Percentiles rank a stretch among this genome's conserved stretches.
These are phyloP conservation scores for Listronotus bonariensis DNA, from an alignment of 1,140 invertebrate genomes.

Conservation along the genomic window DNA sequence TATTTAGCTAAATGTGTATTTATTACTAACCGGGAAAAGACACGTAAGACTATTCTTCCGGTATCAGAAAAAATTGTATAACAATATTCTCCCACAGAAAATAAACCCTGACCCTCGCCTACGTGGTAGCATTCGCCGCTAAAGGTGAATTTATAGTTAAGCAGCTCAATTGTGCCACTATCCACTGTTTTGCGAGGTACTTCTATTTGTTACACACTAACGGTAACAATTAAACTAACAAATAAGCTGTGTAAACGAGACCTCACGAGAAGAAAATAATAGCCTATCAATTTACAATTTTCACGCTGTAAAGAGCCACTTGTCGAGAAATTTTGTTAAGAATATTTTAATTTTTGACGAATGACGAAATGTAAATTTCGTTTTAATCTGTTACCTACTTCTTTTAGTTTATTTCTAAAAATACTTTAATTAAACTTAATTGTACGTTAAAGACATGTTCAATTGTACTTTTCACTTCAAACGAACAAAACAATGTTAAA, in stretches of 20 bases:
- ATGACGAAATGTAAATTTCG: not conserved
- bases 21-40: too few relatives aligned
- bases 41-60: too few relatives aligned
- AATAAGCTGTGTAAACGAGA: slow-evolving; percentile 28
- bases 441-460: too few relatives aligned
- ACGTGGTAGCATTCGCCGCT: not conserved
- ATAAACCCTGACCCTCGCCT: not conserved
- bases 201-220: slow-evolving; percentile 22
- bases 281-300: slow-evolving; percentile 32
- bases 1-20: too few relatives aligned
- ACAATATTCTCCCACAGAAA: not conserved
- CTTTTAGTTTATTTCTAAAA: too few relatives aligned
- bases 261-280: slow-evolving; percentile 34
- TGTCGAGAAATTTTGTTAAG: not conserved
- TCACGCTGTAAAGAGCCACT: slow-evolving; percentile 14
- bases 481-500: too few relatives aligned
- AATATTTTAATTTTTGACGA: slow-evolving; percentile 12
- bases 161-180: slow-evolving; percentile 9
- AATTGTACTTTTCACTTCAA: too few relatives aligned
- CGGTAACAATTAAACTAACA: slow-evolving; percentile 37
- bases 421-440: too few relatives aligned
- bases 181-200: slow-evolving; percentile 7
- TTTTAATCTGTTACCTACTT: too few relatives aligned
- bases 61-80: too few relatives aligned
- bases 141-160: not conserved